These are phyloP conservation scores for Micrasema longulum DNA, from an alignment of 1,140 invertebrate genomes.

Conservation along the genomic window DNA sequence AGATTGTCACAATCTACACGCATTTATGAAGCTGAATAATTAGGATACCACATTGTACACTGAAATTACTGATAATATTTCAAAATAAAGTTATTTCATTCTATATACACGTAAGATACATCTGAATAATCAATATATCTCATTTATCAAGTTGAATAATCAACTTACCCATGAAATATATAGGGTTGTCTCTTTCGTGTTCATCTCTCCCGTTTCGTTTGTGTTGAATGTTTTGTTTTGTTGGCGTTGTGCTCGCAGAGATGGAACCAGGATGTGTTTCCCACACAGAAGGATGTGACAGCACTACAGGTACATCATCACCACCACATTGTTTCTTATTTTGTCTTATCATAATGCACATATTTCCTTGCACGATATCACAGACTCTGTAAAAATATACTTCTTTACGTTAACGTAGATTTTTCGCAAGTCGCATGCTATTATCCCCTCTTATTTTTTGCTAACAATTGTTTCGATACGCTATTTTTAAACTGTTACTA, in stretches of 20 bases:
- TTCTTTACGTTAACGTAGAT: background rate
- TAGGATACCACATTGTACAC: background rate
- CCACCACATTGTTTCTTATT: constrained; percentile 33
- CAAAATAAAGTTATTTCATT: too few relatives aligned
- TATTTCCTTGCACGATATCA: background rate
- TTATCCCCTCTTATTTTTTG: background rate
- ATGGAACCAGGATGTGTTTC: constrained; percentile 81
- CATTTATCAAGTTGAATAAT: background rate
- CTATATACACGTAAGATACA: too few relatives aligned
- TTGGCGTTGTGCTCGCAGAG: constrained; percentile 61
- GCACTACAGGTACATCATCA: constrained; percentile 76
- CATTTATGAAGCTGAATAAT: too few relatives aligned
- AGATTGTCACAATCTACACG: too few relatives aligned
- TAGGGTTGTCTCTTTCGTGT: constrained; percentile 10
- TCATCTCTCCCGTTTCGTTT: constrained; percentile 29
- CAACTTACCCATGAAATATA: constrained; percentile 15
- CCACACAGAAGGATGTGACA: constrained; percentile 84
- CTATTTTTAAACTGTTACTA: too few relatives aligned
- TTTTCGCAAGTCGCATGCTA: background rate
- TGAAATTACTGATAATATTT: too few relatives aligned
- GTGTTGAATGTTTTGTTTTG: constrained; percentile 55
- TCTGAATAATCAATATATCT: constrained; percentile 4
- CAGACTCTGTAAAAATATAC: background rate
- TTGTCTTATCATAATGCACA: constrained; percentile 39
- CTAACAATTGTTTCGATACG: too few relatives aligned